A percentile compares a stretch with the other conserved stretches of the same genome.
These are phyloP conservation scores for Heliconius hortense DNA, from an alignment of 2,888 invertebrate genomes.

Conservation along the genomic window DNA sequence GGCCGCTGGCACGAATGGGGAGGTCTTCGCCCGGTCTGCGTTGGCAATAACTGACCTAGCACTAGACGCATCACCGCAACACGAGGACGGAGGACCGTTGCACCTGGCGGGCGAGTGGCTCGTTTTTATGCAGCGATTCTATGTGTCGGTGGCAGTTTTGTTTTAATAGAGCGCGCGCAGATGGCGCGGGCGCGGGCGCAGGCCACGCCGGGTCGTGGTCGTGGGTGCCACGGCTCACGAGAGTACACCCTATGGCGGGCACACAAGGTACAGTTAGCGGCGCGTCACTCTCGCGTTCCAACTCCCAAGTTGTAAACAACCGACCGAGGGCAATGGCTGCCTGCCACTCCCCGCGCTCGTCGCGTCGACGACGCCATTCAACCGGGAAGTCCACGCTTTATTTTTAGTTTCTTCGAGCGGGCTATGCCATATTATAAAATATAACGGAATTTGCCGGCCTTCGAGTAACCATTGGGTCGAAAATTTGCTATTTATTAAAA, in stretches of 20 bases:
- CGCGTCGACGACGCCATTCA: constrained; percentile 75
- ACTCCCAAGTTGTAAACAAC: constrained; percentile 77
- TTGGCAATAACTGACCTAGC: constrained; percentile 72
- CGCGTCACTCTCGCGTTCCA: constrained; percentile 52
- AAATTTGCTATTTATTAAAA: constrained; percentile 5
- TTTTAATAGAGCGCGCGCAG: constrained; percentile 76
- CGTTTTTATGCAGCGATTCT: constrained; percentile 62
- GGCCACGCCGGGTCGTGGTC: constrained; percentile 36
- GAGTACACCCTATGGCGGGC: constrained; percentile 61
- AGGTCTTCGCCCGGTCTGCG: constrained; percentile 56
- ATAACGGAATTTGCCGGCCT: constrained; percentile 44
- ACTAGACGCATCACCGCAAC: constrained; percentile 59
- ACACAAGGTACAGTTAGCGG: constrained; percentile 64
- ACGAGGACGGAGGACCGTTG: constrained; percentile 57
- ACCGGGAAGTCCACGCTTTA: constrained; percentile 81
- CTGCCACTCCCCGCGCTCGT: constrained; percentile 73
- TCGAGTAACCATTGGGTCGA: constrained; percentile 22
- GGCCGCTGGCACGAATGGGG: constrained; percentile 62
- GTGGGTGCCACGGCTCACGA: constrained; percentile 44
- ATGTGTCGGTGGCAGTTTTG: constrained; percentile 73
- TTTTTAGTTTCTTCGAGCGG: constrained; percentile 75
- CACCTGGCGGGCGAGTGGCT: constrained; percentile 65
- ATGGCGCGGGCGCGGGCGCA: constrained; percentile 76
- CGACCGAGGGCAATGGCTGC: constrained; percentile 80
- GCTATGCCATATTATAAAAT: constrained; percentile 51